These are phyloP conservation scores for Leptinotarsa lineolata DNA, from an alignment of 1,140 invertebrate species.

Conservation along the genomic window DNA sequence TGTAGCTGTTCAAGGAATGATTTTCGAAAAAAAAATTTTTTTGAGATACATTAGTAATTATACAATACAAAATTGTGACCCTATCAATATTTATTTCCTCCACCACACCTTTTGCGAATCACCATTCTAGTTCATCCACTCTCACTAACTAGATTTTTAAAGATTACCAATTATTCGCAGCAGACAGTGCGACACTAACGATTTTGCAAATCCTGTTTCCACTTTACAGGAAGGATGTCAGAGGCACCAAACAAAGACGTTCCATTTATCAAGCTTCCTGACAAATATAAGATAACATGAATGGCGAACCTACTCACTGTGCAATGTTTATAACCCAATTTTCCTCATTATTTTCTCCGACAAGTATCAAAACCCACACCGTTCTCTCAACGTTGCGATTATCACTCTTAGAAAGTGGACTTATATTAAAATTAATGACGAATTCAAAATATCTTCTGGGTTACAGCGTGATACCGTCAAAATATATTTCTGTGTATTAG, in stretches of 20 bases:
- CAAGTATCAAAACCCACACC: slow-evolving; percentile 16
- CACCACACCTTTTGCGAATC: no score
- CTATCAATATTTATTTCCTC: no score
- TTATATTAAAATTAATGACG: slow-evolving; percentile 8
- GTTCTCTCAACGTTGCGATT: slow-evolving; percentile 7
- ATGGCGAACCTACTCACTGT: slow-evolving; percentile 18
- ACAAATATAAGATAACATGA: slow-evolving; percentile 16
- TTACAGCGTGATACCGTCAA: slow-evolving; percentile 5
- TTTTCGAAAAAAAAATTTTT: no score
- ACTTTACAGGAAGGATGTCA: background rate
- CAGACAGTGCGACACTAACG: background rate
- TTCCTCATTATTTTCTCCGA: slow-evolving; percentile 18
- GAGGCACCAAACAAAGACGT: slow-evolving; percentile 8
- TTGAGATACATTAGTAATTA: no score
- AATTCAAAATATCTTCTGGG: background rate
- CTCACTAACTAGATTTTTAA: background rate
- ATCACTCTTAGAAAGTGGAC: slow-evolving; percentile 13
- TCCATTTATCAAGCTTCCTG: slow-evolving; percentile 13
- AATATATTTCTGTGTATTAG: background rate
- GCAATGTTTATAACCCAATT: slow-evolving; percentile 15
- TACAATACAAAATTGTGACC: no score
- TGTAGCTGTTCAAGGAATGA: no score
- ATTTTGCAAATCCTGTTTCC: slow-evolving; percentile 5
- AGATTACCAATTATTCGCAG: background rate
- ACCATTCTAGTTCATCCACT: background rate